Base-by-base conservation (phyloP, 2,888 invertebrate genomes). In the Falcaria lacertinaria region DNA sequence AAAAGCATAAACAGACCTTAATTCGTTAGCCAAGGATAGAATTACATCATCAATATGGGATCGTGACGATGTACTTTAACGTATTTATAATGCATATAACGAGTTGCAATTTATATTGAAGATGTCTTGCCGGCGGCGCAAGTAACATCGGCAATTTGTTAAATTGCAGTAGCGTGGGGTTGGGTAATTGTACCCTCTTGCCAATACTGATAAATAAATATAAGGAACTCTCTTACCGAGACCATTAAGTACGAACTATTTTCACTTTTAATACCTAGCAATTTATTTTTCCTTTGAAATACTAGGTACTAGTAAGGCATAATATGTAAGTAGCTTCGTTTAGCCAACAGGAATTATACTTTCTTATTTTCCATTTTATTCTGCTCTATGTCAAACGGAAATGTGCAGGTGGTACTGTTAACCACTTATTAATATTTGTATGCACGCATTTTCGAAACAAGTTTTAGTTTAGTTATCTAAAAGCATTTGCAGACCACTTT, bases 61-160 rank as follows among this genome's bases (percentile, higher is more conserved):
- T 51, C 58, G 54, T 58, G 67, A 60, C 3, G 53, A 58, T 52
- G 64, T 69, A 76, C 52, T 60, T 64, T 68, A 74, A 74, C 70
- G 71, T 73, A 76, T 60, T 65, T 77, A 80, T 68, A 74, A 74
- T 70, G 71, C 74, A 76, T 60, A 65, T 77, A 80, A 77, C 76
- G 73, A 80, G 74, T 68, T 72, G 80, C 79, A 84, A 85, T 83
- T 75, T 75, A 62, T 72, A 71, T 22, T 22, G 22, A 28, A 28
- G 28, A 74, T 64, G 74, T 73, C 75, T 79, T 74, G 80, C 83
- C 79, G 63, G 67, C 64, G 80, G 78, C 77, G 64, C 52, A 73
- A 80, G 75, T 78, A 78, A 82, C 77, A 81, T 82, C 73, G 60
- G 80, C 82, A 81, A 87, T 86, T 87, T 85, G 66, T 64, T 49